A percentile compares a stretch with the other conserved stretches of the same genome.
Evolutionary conservation across 2,888 invertebrate species (phyloP).

Genomic region (Watsonalla binaria): DNA sequence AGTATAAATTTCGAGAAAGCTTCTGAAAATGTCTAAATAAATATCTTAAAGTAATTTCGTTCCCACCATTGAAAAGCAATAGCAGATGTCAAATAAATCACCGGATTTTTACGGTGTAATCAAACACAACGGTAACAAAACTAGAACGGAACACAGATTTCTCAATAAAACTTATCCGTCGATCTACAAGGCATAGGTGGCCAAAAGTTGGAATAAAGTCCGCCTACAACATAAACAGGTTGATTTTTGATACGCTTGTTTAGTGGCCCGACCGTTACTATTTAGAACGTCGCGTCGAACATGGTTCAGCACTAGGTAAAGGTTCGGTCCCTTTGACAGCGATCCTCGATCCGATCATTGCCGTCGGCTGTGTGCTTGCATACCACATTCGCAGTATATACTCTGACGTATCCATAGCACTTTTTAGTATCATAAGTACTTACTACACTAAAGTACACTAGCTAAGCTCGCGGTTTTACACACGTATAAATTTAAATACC

Average conservation of each 20-base stretch:
- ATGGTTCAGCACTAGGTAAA: conserved; percentile 14
- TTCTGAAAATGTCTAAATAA: neutral
- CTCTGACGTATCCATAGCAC: too few relatives aligned
- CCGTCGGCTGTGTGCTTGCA: neutral
- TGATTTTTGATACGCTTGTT: neutral
- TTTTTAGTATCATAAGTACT: too few relatives aligned
- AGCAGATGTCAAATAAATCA: neutral
- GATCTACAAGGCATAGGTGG: neutral
- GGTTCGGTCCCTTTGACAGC: conserved; percentile 7
- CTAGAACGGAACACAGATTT: neutral
- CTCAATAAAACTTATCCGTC: neutral
- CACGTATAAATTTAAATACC: too few relatives aligned
- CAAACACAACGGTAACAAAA: neutral
- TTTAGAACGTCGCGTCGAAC: conserved; percentile 27
- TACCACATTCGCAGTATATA: too few relatives aligned
- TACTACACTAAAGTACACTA: too few relatives aligned
- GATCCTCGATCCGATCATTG: neutral
- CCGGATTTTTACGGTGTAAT: neutral
- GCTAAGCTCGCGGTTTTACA: too few relatives aligned
- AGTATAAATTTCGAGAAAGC: neutral
- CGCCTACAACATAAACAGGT: neutral
- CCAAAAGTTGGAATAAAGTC: neutral
- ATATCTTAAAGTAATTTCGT: neutral
- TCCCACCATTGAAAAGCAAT: neutral
- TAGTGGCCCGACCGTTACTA: conserved; percentile 12